Percentiles rank a stretch among this genome's conserved stretches.
These are phyloP conservation scores for Melanotus villosus DNA, from an alignment of 2,888 invertebrate species.

Conservation along the genomic window DNA sequence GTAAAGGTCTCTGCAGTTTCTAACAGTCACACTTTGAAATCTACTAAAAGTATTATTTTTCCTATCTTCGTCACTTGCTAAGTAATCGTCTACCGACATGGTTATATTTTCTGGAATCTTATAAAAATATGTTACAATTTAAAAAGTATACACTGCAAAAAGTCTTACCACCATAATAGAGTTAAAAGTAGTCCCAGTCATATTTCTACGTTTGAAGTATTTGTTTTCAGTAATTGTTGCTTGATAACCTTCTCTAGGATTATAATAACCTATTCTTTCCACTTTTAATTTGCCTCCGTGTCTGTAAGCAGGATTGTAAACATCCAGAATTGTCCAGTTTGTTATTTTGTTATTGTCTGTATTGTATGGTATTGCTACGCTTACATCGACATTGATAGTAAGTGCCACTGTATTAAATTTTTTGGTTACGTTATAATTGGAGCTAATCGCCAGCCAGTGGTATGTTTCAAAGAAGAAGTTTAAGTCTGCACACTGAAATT, in stretches of 20 bases:
- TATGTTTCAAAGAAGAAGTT: constrained; percentile 60
- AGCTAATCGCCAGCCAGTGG: constrained; percentile 67
- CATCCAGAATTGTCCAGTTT: constrained; percentile 66
- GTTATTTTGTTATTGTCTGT: constrained; percentile 40
- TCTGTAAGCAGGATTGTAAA: constrained; percentile 72
- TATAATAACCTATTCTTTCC: constrained; percentile 70
- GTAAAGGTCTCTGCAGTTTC: constrained; percentile 75
- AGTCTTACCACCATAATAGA: constrained; percentile 71
- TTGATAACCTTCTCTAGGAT: constrained; percentile 55
- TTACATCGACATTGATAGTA: constrained; percentile 70
- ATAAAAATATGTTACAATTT: neutral
- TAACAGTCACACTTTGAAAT: constrained; percentile 74
- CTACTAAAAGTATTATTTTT: constrained; percentile 76
- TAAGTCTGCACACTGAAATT: constrained; percentile 49
- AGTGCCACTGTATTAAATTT: constrained; percentile 65
- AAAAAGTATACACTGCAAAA: neutral
- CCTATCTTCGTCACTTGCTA: constrained; percentile 69
- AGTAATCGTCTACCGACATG: constrained; percentile 70
- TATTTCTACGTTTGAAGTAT: constrained; percentile 67
- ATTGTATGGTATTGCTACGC: constrained; percentile 58
- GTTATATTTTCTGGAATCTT: constrained; percentile 65
- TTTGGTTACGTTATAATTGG: constrained; percentile 56
- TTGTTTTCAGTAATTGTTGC: constrained; percentile 39
- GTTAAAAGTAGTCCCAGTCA: constrained; percentile 72
- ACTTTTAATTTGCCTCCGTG: constrained; percentile 71